These are phyloP conservation scores for Phataginus tricuspis DNA, from an alignment of 2,797 vertebrate species.

Conservation along the genomic window DNA sequence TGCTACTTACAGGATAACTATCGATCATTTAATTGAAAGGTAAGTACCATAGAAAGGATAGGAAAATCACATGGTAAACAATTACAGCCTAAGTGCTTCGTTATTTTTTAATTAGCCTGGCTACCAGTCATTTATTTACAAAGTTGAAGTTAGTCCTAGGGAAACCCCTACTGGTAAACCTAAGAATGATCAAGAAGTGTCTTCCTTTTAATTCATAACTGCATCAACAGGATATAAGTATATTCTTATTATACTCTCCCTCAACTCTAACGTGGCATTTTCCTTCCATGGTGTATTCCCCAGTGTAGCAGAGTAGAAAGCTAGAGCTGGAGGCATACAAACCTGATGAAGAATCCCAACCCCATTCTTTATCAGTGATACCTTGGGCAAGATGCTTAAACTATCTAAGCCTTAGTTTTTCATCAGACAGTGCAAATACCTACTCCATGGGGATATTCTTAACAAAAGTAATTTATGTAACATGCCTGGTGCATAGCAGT, in stretches of 20 bases:
- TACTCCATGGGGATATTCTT: not conserved
- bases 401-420: not conserved
- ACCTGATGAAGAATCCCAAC: not conserved
- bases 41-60: conserved; percentile 53
- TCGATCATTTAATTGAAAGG: conserved; percentile 78
- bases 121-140: conserved; percentile 49
- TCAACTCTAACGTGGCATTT: not conserved
- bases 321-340: not conserved
- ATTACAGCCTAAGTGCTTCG: conserved; percentile 66
- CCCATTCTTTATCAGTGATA: not conserved
- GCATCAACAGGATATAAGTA: not conserved
- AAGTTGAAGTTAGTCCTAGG: conserved; percentile 55
- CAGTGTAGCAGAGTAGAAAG: not conserved
- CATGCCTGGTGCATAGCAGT: not conserved
- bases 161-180: not conserved
- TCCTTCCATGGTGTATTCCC: not conserved
- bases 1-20: conserved; percentile 67
- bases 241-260: not conserved
- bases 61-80: conserved; percentile 76
- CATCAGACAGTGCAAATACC: not conserved
- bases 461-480: not conserved
- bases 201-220: not conserved
- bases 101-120: conserved; percentile 59
- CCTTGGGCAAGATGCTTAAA: not conserved
- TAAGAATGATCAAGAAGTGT: not conserved